Conservation (phyloP, 2,113 vertebrate species). For the Planiliza haematocheilus region DNA sequence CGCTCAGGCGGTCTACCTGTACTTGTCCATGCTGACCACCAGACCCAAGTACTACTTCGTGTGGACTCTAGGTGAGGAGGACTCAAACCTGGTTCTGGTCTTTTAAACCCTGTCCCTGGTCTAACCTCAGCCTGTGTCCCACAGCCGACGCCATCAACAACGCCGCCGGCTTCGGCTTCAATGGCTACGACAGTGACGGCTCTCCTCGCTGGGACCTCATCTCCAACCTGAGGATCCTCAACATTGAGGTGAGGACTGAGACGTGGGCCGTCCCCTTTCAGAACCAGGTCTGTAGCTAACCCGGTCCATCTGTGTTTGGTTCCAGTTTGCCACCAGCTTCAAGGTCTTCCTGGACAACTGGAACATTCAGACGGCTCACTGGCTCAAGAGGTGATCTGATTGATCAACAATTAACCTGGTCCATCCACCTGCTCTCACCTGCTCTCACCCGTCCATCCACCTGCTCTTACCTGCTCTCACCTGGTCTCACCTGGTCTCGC, state of each 20-base stretch:
- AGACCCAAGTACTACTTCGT: conserved; percentile 98
- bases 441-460: too few species aligned
- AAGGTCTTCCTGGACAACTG: conserved; percentile 98
- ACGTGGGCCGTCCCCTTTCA: too few species aligned
- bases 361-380: conserved; percentile 96
- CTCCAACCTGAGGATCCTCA: conserved; percentile 92
- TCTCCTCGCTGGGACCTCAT: conserved; percentile 91
- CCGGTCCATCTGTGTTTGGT: conserved; percentile 55
- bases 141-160: conserved; percentile 96
- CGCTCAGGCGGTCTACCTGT: conserved; percentile 88
- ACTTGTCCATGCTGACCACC: conserved; percentile 92
- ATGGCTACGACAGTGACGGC: conserved; percentile 89
- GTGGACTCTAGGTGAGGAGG: conserved; percentile 94
- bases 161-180: conserved; percentile 95
- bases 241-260: conserved; percentile 92
- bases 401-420: too few species aligned
- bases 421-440: too few species aligned
- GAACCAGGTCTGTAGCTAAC: too few species aligned
- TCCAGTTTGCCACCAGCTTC: conserved; percentile 94
- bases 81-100: too few species aligned
- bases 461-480: too few species aligned
- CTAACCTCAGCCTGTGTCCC: too few species aligned
- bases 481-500: not conserved
- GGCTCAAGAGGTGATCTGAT: conserved; percentile 95
- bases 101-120: not conserved